phyloP scores from a whole-genome alignment of 2,888 invertebrate genomes.

The Drosophila flavopinicola region DNA sequence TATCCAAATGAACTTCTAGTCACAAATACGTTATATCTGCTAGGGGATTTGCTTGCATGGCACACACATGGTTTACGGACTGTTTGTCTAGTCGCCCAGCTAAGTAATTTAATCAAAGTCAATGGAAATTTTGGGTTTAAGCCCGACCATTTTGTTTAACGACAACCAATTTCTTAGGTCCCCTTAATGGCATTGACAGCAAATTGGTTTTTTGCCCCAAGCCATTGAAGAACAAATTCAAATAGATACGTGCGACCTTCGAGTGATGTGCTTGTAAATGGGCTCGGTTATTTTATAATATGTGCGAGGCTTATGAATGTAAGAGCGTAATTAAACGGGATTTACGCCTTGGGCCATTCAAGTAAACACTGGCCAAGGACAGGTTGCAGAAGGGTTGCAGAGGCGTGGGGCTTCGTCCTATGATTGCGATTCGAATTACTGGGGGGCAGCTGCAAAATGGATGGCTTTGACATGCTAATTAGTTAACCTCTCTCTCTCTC shows the following conservation, averaged over 20 bases:
- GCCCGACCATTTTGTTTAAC: conserved; percentile 51
- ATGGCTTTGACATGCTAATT: conserved; percentile 79
- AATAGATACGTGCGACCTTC: conserved; percentile 46
- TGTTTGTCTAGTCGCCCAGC: background rate
- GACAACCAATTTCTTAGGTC: conserved; percentile 23
- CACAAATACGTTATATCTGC: background rate
- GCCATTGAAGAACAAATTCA: conserved; percentile 67
- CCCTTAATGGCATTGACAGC: conserved; percentile 40
- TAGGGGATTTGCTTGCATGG: background rate
- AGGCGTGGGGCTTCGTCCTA: background rate
- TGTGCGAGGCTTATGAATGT: conserved; percentile 60
- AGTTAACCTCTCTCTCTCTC: conserved; percentile 66
- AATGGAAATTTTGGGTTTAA: conserved; percentile 34
- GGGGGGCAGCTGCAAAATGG: conserved; percentile 54
- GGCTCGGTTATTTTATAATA: conserved; percentile 53
- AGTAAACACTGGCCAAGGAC: conserved; percentile 1
- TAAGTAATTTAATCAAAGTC: conserved; percentile 51
- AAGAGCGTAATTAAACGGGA: conserved; percentile 67
- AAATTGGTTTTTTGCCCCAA: conserved; percentile 59
- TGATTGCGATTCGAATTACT: conserved; percentile 37
- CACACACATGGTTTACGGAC: no score
- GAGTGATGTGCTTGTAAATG: conserved; percentile 34
- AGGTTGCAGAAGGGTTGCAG: background rate
- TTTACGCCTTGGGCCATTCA: conserved; percentile 56
- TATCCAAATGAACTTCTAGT: background rate